Conservation (phyloP, 2,113 vertebrate genomes). For the Morone chrysops region DNA sequence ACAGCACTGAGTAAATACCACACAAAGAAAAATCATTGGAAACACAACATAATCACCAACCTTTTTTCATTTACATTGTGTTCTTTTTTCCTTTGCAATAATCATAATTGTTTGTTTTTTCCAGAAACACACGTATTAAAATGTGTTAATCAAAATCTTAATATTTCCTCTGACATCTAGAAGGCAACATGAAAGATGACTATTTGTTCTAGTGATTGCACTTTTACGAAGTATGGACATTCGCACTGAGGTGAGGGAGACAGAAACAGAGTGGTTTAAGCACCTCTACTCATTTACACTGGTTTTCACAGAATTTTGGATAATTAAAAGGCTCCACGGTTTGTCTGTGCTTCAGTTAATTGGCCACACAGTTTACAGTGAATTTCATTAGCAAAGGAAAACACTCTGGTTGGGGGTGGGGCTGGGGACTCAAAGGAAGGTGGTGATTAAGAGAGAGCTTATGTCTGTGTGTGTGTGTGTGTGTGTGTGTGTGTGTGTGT, state of each 20-base stretch:
- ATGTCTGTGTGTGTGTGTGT: slow-evolving; percentile 3
- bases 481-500: background rate
- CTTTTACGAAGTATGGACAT: slow-evolving; percentile 28
- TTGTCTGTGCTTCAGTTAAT: slow-evolving; percentile 78
- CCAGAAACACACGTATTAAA: slow-evolving; percentile 49
- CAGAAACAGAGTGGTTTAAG: background rate
- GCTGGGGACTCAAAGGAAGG: slow-evolving; percentile 24
- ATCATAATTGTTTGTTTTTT: slow-evolving; percentile 64
- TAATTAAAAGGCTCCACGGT: slow-evolving; percentile 72
- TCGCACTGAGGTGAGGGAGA: slow-evolving; percentile 30
- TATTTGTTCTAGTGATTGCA: slow-evolving; percentile 57
- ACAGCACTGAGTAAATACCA: slow-evolving; percentile 45
- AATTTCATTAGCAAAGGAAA: slow-evolving; percentile 73
- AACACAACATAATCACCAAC: slow-evolving; percentile 25
- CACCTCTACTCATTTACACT: slow-evolving; percentile 64
- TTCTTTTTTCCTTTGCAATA: slow-evolving; percentile 21
- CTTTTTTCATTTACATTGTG: slow-evolving; percentile 23
- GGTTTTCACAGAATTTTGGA: slow-evolving; percentile 56
- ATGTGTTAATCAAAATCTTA: slow-evolving; percentile 74
- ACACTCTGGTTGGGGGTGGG: slow-evolving; percentile 23
- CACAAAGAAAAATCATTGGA: background rate
- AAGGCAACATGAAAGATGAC: slow-evolving; percentile 51
- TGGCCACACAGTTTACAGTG: slow-evolving; percentile 75
- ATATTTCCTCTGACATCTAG: slow-evolving; percentile 46
- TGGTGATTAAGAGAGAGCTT: slow-evolving; percentile 50